phyloP scores from a whole-genome alignment of 2,113 vertebrate species.

The Pitta sordida region DNA sequence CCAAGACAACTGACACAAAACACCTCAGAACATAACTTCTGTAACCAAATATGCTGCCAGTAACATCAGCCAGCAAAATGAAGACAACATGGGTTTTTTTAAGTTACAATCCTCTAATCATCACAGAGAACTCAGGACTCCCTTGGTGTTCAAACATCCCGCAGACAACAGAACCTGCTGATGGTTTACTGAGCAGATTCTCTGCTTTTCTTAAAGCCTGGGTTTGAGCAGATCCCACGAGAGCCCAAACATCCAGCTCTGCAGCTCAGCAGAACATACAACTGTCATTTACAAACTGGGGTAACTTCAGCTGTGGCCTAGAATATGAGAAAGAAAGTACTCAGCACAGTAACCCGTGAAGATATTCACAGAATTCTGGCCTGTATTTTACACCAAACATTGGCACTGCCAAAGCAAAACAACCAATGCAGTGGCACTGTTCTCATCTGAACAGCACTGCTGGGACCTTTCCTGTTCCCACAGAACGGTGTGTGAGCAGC shows the following conservation, averaged over 20 bases:
- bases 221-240: background rate
- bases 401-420: background rate
- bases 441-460: background rate
- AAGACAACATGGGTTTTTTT: background rate
- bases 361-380: background rate
- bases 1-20: background rate
- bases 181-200: background rate
- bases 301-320: background rate
- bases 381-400: background rate
- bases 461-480: background rate
- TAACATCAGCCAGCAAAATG: background rate
- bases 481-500: background rate
- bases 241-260: background rate
- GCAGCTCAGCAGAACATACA: background rate
- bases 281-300: background rate
- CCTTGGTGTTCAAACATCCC: background rate
- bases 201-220: background rate
- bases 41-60: background rate
- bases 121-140: background rate
- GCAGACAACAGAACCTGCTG: background rate
- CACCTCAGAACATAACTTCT: background rate
- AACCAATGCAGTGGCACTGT: background rate
- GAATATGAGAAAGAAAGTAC: background rate
- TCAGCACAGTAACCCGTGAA: background rate
- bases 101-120: background rate